Evolutionary conservation across 23 tunicate species (phyloP).

Genomic region (Ciona savignyi): DNA sequence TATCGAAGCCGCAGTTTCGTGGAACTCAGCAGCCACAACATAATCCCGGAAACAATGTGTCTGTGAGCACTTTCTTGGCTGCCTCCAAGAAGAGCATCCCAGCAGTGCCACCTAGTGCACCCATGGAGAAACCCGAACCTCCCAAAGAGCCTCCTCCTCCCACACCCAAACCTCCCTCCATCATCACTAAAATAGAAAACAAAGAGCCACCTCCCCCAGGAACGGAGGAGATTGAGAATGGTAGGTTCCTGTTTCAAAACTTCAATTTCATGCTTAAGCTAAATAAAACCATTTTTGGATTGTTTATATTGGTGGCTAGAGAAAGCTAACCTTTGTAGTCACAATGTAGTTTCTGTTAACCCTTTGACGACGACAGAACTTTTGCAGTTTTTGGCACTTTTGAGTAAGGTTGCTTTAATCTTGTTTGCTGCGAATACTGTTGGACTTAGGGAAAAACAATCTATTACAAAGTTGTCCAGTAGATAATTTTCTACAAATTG

Average conservation of each 20-base stretch:
- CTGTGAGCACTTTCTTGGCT: conserved; percentile 8
- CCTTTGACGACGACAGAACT: too few species aligned
- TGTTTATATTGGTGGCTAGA: background rate
- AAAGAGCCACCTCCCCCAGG: conserved; percentile 49
- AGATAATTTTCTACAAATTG: too few species aligned
- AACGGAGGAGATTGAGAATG: conserved; percentile 21
- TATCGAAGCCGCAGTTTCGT: background rate
- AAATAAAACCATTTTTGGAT: background rate
- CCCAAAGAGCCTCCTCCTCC: background rate
- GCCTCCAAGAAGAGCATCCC: conserved; percentile 3
- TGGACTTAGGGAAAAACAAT: too few species aligned
- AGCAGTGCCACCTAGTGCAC: background rate
- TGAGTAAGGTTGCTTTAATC: too few species aligned
- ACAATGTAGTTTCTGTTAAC: too few species aligned
- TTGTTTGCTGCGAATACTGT: too few species aligned
- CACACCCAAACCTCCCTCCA: background rate
- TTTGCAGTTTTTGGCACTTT: too few species aligned
- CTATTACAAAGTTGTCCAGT: too few species aligned
- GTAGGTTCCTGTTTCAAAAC: background rate
- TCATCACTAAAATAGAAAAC: conserved; percentile 8
- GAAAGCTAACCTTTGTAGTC: background rate
- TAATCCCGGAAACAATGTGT: background rate
- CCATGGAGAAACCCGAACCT: background rate
- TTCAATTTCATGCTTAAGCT: background rate
- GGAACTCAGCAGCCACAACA: background rate